These are phyloP conservation scores for Lacanobia wlatinum DNA, from an alignment of 2,888 invertebrate species.

Conservation along the genomic window DNA sequence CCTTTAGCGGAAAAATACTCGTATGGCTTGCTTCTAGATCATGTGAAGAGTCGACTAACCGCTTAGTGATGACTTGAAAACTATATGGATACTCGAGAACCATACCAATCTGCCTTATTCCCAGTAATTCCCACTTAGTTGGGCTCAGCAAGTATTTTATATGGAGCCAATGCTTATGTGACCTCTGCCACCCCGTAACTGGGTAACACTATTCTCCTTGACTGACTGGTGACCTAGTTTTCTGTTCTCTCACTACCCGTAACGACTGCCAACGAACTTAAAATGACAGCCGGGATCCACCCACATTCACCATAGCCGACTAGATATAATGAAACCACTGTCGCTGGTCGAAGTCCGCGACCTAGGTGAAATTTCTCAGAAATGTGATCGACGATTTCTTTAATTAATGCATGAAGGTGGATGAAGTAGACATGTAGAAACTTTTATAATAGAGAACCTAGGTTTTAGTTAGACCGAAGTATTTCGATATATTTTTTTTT, in stretches of 20 bases:
- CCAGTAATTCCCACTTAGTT: too few relatives aligned
- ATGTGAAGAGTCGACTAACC: background rate
- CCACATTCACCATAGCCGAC: background rate
- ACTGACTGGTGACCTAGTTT: too few relatives aligned
- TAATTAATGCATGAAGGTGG: conserved; percentile 10
- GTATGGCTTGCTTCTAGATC: background rate
- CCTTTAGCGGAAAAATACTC: background rate
- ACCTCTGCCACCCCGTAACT: too few relatives aligned
- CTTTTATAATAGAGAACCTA: background rate
- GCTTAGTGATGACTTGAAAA: background rate
- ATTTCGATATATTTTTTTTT: background rate
- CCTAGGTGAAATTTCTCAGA: conserved; percentile 14
- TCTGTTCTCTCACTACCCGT: too few relatives aligned
- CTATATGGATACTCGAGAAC: background rate
- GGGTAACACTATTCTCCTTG: too few relatives aligned
- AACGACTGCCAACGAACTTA: too few relatives aligned
- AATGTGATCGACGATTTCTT: background rate
- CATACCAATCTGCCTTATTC: too few relatives aligned
- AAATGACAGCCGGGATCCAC: background rate
- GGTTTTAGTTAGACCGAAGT: background rate
- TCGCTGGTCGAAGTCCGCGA: background rate
- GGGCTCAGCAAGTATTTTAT: too few relatives aligned
- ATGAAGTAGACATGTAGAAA: background rate
- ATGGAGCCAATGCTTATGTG: too few relatives aligned
- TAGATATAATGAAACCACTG: background rate